These are phyloP conservation scores for Parnassius smintheus DNA, from an alignment of 2,888 invertebrate genomes.

Conservation along the genomic window DNA sequence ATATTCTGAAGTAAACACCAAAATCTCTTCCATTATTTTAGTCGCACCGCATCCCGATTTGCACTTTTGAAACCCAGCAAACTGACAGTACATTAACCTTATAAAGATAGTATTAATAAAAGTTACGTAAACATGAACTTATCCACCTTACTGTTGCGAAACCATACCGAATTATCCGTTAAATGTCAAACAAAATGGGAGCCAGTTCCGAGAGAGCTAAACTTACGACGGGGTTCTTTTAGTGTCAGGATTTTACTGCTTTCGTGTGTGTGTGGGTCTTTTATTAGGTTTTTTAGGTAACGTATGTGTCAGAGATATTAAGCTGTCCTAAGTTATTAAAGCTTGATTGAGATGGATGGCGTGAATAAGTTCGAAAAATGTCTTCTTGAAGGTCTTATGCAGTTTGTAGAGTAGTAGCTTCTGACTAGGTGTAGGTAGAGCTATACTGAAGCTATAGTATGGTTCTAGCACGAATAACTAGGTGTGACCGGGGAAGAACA, in stretches of 20 bases:
- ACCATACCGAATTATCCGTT: background rate
- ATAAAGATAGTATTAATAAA: background rate
- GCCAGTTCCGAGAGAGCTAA: background rate
- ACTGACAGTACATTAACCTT: constrained; percentile 7
- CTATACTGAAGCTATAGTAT: no score
- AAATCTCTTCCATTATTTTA: background rate
- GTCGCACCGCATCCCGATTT: background rate
- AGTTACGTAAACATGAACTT: constrained; percentile 1
- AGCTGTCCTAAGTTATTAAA: background rate
- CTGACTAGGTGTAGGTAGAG: no score
- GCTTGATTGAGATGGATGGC: background rate
- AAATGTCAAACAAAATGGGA: constrained; percentile 2
- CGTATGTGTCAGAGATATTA: background rate
- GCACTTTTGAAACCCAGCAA: background rate
- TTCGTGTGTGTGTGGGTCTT: constrained; percentile 1
- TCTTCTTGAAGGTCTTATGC: no score
- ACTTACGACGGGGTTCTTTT: constrained; percentile 1
- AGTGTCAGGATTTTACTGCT: constrained; percentile 7
- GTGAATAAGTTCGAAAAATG: background rate
- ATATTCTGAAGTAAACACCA: background rate
- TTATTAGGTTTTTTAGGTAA: constrained; percentile 9
- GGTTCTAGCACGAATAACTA: no score
- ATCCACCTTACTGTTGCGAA: constrained; percentile 2
- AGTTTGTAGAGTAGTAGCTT: no score
- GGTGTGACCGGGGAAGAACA: no score